Conservation (phyloP, 2,113 vertebrate genomes). For the Dasyornis broadbenti region DNA sequence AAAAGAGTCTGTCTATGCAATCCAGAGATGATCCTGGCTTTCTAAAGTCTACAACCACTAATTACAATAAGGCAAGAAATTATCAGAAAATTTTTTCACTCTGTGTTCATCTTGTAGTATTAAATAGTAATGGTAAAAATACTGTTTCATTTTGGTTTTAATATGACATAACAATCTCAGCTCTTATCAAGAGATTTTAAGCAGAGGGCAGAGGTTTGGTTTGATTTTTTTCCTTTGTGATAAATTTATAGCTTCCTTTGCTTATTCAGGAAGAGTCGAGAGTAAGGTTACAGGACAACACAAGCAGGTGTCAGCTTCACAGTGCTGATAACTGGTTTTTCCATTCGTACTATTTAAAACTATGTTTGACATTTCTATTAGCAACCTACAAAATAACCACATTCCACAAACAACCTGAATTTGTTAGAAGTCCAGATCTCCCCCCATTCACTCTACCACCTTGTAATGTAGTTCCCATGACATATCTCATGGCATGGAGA, state of each 20-base stretch:
- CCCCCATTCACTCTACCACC: background rate
- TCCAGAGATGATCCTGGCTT: background rate
- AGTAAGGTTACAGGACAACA: background rate
- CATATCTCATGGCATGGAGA: background rate
- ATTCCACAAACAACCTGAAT: background rate
- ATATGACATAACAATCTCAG: background rate
- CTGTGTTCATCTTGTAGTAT: background rate
- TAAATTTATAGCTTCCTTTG: background rate
- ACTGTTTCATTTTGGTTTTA: background rate
- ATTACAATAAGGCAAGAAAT: background rate
- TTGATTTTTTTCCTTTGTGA: background rate
- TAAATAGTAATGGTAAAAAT: background rate
- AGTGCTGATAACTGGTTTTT: background rate
- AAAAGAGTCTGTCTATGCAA: background rate
- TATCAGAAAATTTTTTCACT: background rate
- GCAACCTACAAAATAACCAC: background rate
- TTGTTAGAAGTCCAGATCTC: background rate
- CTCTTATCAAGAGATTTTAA: background rate
- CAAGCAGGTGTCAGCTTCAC: background rate
- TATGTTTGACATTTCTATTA: background rate
- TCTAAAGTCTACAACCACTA: background rate
- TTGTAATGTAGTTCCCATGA: background rate
- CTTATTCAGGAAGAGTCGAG: background rate
- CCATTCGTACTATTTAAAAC: background rate
- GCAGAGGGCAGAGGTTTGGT: background rate